Evolutionary conservation across 2,797 vertebrate species (phyloP).

Genomic region (Spheniscus humboldti): DNA sequence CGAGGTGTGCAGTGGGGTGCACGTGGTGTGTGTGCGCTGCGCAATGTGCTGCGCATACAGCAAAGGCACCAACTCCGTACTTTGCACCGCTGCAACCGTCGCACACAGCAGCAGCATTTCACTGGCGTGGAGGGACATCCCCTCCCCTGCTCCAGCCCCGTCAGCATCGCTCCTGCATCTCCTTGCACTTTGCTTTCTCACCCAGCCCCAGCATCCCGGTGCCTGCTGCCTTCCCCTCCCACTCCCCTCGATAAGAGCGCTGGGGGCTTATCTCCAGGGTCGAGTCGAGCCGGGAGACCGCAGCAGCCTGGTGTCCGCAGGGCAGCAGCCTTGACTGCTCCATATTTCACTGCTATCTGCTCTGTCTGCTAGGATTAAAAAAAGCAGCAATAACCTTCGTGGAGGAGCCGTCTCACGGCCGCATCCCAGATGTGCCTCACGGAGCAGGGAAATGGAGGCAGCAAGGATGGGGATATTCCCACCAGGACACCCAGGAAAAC

Average conservation of each 20-base stretch:
- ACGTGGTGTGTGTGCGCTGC: no score
- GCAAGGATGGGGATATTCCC: neutral
- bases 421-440: neutral
- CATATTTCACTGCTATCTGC: neutral
- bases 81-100: neutral
- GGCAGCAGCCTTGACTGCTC: neutral
- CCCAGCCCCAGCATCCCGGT: neutral
- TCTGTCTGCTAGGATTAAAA: neutral
- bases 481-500: neutral
- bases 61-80: neutral
- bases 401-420: neutral
- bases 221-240: neutral
- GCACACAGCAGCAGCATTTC: rapidly evolving
- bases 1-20: no score
- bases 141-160: neutral
- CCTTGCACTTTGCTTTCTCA: neutral
- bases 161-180: rapidly evolving
- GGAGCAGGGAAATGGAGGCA: neutral
- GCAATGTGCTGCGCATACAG: rapidly evolving
- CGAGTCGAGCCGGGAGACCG: rapidly evolving
- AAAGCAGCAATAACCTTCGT: neutral
- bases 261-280: neutral
- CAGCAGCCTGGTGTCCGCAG: rapidly evolving
- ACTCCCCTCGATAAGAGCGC: no score
- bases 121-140: rapidly evolving